phyloP scores from a whole-genome alignment of 2,888 invertebrate species.

The Antheraea yamamai region DNA sequence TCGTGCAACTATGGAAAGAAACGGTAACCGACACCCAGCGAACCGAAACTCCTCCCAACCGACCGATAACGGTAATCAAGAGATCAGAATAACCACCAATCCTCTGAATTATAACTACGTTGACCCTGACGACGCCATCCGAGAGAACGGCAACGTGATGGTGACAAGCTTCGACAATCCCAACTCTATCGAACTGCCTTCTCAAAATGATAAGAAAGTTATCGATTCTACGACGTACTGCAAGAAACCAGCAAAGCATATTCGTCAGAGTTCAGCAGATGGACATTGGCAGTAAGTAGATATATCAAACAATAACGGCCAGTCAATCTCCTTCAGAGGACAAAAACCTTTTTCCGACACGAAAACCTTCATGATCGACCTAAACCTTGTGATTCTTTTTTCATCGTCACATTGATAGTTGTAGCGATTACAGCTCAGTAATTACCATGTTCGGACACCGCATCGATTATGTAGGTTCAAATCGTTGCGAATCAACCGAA shows the following conservation, averaged over 20 bases:
- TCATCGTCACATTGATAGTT: no score
- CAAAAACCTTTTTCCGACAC: no score
- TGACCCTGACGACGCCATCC: conserved; percentile 84
- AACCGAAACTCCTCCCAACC: conserved; percentile 67
- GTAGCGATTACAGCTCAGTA: no score
- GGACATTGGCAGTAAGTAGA: conserved; percentile 78
- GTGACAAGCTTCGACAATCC: conserved; percentile 89
- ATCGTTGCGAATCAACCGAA: no score
- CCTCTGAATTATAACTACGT: conserved; percentile 88
- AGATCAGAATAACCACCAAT: conserved; percentile 90
- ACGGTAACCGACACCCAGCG: conserved; percentile 70
- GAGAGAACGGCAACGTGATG: conserved; percentile 76
- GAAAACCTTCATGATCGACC: no score
- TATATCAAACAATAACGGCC: background rate
- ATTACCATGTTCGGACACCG: no score
- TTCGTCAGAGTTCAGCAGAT: conserved; percentile 68
- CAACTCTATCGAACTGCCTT: conserved; percentile 86
- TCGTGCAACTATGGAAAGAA: conserved; percentile 83
- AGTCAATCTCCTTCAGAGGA: no score
- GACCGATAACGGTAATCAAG: conserved; percentile 63
- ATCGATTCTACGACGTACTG: conserved; percentile 88
- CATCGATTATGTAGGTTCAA: no score
- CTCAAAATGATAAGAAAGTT: conserved; percentile 65
- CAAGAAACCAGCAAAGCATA: conserved; percentile 80
- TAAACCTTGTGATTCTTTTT: no score